These are phyloP conservation scores for Otolemur garnettii DNA, from an alignment of 2,113 vertebrate species.

Conservation along the genomic window DNA sequence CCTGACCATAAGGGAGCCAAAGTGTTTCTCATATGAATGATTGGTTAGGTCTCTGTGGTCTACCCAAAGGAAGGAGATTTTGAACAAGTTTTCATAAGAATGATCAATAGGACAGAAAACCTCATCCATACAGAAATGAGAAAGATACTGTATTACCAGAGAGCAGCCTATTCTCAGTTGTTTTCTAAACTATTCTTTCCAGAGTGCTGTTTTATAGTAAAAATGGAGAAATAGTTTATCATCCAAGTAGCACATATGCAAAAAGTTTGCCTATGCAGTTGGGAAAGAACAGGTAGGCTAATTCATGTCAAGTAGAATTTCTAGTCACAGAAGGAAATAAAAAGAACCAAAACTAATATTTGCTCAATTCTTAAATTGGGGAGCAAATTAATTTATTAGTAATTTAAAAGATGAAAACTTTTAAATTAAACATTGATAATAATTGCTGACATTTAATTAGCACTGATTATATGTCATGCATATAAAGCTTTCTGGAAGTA, in stretches of 20 bases:
- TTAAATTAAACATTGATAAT: not conserved
- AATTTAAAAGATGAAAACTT: not conserved
- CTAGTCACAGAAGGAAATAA: conserved; percentile 26
- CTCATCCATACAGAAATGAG: not conserved
- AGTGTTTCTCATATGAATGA: not conserved
- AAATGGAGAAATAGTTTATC: not conserved
- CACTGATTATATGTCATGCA: not conserved
- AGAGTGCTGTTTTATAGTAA: not conserved
- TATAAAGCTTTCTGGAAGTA: not conserved
- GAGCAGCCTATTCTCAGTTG: not conserved
- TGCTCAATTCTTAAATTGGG: conserved; percentile 53
- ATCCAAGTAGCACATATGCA: not conserved
- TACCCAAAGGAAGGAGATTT: not conserved
- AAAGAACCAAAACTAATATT: conserved; percentile 35
- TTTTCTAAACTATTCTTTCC: conserved; percentile 37
- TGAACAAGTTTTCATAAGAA: conserved; percentile 36
- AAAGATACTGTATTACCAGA: not conserved
- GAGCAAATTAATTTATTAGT: conserved; percentile 13
- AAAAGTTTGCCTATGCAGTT: not conserved
- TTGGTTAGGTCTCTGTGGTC: not conserved
- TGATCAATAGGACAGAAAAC: not conserved
- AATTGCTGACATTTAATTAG: conserved; percentile 18
- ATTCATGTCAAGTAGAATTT: conserved; percentile 38
- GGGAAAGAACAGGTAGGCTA: not conserved
- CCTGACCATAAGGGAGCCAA: not conserved